Evolutionary conservation across 2,888 invertebrate species (phyloP), one percentile per base, ranked within the genome.

Genomic region (Luperina testacea): DNA sequence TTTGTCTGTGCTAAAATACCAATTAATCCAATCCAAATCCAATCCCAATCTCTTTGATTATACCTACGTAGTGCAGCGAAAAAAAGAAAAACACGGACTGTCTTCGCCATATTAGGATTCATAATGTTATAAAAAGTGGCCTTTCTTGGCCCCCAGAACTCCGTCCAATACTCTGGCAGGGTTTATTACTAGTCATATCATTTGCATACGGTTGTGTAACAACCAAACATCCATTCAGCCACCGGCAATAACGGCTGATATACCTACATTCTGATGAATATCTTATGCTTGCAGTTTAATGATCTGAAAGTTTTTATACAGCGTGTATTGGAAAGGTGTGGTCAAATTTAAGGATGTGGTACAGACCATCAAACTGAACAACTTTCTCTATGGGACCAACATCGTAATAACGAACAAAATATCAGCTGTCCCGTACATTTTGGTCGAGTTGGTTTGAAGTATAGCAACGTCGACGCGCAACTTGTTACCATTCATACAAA

Each of bases 191-290:
- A 86, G 79, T 78, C 84, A 83, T 83, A 57, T 72, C 15, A 87
- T 85, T 85, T 84, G 74, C 84, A 87, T 86, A 74, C 42, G 64
- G 27, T 61, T 73, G 64, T 76, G 61, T 74, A 53, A 71, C 59
- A 77, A 59, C 68, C 24, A 42, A 64, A 53, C 45, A 70, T 71
- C 51, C 38, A 57, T 81, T 72, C 64, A 75, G 75, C 72, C 4
- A 74, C 77, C 45, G 48, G 65, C 9, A 70, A 65, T 75, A 75
- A 45, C 64, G 32, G 27, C 27, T 61, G 57, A 59, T 68, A 48
- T 32, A n/a, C n/a, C n/a, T n/a, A 71, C 9, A 45, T 65, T 51
- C 4, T 65, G 59, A 72, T 70, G 63, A 63, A 67, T 77, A 70
- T 27, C 20, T 51, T 32, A 32, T 27, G n/a, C 15, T 24, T 42